Conservation (phyloP, 2,888 invertebrate genomes). For the Trachelus iudaicus region DNA sequence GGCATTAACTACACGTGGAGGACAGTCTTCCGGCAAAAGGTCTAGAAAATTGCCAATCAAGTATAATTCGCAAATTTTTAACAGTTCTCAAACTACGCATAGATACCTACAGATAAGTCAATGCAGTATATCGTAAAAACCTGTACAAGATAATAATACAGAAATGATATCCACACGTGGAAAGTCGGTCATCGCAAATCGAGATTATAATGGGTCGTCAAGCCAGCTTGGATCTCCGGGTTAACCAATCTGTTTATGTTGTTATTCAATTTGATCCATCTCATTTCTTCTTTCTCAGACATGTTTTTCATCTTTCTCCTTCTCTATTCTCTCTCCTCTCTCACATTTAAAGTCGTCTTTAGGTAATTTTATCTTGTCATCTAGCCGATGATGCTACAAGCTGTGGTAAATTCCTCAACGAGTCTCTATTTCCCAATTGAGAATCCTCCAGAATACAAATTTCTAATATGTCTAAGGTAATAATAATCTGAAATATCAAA, state of each 20-base stretch:
- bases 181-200: constrained; percentile 21
- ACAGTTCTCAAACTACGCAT: too few species aligned
- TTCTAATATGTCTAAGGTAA: neutral
- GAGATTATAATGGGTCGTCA: constrained; percentile 22
- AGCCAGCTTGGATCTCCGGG: constrained; percentile 20
- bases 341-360: neutral
- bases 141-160: neutral
- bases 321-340: neutral
- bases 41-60: too few species aligned
- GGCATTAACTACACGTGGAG: too few species aligned
- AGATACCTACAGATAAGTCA: too few species aligned
- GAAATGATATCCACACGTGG: constrained; percentile 19
- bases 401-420: neutral
- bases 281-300: constrained; percentile 9
- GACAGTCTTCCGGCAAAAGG: too few species aligned
- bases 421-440: neutral
- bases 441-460: neutral
- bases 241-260: constrained; percentile 33
- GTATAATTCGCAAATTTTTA: too few species aligned
- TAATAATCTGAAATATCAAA: neutral
- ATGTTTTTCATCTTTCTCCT: neutral
- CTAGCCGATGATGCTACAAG: neutral
- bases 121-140: too few species aligned
- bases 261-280: constrained; percentile 9
- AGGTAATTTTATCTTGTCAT: neutral